These are phyloP conservation scores for Sterrhoptilus dennistouni DNA, from an alignment of 2,113 vertebrate species.

Conservation along the genomic window DNA sequence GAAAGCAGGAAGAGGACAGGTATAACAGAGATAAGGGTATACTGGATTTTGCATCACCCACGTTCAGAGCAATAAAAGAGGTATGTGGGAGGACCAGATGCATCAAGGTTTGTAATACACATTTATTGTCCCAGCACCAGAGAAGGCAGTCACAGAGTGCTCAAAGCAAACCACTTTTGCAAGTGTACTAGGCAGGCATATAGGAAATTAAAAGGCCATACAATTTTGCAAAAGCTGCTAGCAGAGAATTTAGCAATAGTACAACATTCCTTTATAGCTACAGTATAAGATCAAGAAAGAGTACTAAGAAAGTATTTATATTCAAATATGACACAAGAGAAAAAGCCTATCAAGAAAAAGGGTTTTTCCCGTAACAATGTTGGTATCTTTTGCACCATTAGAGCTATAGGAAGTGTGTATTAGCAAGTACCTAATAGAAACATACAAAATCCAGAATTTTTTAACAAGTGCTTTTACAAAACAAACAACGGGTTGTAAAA, in stretches of 20 bases:
- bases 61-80: not conserved
- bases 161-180: not conserved
- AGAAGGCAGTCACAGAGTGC: not conserved
- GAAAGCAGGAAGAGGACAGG: not conserved
- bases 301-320: not conserved
- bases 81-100: not conserved
- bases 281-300: not conserved
- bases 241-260: not conserved
- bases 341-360: not conserved
- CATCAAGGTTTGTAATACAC: not conserved
- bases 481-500: not conserved
- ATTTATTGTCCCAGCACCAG: not conserved
- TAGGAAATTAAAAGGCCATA: not conserved
- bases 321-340: not conserved
- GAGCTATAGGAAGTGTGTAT: not conserved
- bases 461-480: not conserved
- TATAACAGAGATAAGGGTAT: not conserved
- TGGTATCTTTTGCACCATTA: not conserved
- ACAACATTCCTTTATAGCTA: not conserved
- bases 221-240: not conserved
- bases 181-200: not conserved
- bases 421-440: not conserved
- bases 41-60: not conserved
- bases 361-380: not conserved
- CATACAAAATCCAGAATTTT: not conserved